Base-by-base conservation (phyloP, 2,113 vertebrate species). In the Platycercus adscitus region DNA sequence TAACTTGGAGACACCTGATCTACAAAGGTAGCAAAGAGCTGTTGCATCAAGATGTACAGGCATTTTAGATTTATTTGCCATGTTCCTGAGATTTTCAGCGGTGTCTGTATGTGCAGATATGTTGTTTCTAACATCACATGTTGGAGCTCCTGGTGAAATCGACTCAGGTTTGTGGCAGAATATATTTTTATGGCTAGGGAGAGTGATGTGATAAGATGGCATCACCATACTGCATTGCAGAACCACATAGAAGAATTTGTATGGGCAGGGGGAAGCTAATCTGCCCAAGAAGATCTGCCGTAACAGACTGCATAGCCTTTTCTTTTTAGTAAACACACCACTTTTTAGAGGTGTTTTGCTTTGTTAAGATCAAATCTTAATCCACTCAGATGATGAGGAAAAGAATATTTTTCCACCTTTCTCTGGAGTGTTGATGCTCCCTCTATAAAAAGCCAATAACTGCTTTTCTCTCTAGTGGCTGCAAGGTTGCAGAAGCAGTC, bases 211-310 rank as follows among this genome's bases (percentile, higher is more conserved):
- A 29, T 86, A 63, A 64, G 88, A 89, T 81, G 61, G 49, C 6
- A 4, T 94, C 82, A 85, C 63, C 70, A 23, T 12, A 65, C 86
- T 92, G 75, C 91, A 76, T 41, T 97, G 95, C 88, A 93, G 93
- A 95, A 71, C 76, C 60, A 43, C 41, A 31, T 3, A 37, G 50
- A 77, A 78, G 53, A 60, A 52, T 91, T 86, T 64, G 4, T 75
- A 25, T 31, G 65, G 61, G 31, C 24, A 82, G 28, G 44, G 53
- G 26, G 31, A 90, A 88, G 20, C 53, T 80, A 41, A 39, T 89
- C 60, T 72, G 13, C 33, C 35, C 31, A 65, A 35, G 43, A 68
- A 41, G 12, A 61, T 86, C 35, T 91, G 44, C 69, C 69, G 17
- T 23, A 68, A 55, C 41, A 41, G 93, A 71, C 43, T 37, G 2